phyloP scores from a whole-genome alignment of 2,797 vertebrate genomes.

The Pristis pectinata region DNA sequence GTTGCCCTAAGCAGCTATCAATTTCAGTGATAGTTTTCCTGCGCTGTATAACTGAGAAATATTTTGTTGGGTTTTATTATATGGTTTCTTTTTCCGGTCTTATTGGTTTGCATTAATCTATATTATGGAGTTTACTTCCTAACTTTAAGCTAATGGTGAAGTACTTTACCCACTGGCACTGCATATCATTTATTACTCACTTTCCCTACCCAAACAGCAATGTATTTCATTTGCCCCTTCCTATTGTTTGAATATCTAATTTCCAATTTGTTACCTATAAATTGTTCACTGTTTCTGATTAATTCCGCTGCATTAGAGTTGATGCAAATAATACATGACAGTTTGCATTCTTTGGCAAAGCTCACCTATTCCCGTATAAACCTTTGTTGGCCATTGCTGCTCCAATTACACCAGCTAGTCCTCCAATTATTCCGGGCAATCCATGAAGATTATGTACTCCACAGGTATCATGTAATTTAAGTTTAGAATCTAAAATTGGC shows the following conservation, averaged over 20 bases:
- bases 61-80: background rate
- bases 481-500: conserved; percentile 73
- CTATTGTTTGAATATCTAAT: background rate
- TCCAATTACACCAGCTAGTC: conserved; percentile 72
- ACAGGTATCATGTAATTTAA: conserved; percentile 89
- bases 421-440: conserved; percentile 85
- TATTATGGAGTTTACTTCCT: background rate
- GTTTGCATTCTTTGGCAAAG: background rate
- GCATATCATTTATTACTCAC: background rate
- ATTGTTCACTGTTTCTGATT: background rate
- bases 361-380: background rate
- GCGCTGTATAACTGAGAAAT: background rate
- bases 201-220: background rate
- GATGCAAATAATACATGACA: background rate
- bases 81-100: background rate
- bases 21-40: background rate
- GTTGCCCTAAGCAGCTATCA: too few species aligned
- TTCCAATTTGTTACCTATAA: background rate
- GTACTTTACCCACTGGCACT: background rate
- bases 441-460: conserved; percentile 95
- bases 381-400: conserved; percentile 48
- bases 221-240: background rate
- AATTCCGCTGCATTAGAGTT: background rate
- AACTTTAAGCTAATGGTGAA: background rate
- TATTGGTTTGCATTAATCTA: background rate